Percentiles rank a stretch among this genome's conserved stretches.
Conservation (phyloP, 2,888 invertebrate species). For the Sinohyriopsis cumingii region DNA sequence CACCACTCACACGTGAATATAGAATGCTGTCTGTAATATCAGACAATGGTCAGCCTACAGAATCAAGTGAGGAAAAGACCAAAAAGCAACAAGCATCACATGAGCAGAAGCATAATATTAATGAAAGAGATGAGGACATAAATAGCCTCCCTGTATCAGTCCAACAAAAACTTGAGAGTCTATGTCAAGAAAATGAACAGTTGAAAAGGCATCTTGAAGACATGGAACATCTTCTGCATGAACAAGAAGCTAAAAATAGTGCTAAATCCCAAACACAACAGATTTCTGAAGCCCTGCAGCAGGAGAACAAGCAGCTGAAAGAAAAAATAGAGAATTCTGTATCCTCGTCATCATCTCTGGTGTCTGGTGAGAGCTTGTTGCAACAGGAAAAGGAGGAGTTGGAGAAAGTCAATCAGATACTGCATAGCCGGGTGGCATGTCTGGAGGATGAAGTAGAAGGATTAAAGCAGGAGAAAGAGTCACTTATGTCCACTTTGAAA, state of each 20-base stretch:
- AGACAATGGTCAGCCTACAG: background rate
- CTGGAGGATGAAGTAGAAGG: constrained; percentile 53
- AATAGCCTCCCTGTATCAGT: constrained; percentile 1
- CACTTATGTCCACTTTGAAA: constrained; percentile 52
- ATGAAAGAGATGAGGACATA: constrained; percentile 1
- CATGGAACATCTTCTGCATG: constrained; percentile 25
- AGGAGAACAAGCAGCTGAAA: constrained; percentile 29
- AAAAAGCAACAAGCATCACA: background rate
- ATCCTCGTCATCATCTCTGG: constrained; percentile 7
- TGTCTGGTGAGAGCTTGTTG: constrained; percentile 15
- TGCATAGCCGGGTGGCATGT: constrained; percentile 41
- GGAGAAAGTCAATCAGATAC: constrained; percentile 44
- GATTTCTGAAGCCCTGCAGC: constrained; percentile 13
- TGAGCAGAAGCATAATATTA: background rate
- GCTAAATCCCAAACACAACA: constrained; percentile 9
- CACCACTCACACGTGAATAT: no score
- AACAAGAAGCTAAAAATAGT: constrained; percentile 23
- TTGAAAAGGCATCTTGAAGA: constrained; percentile 28
- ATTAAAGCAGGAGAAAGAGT: constrained; percentile 52
- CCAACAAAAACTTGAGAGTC: constrained; percentile 4
- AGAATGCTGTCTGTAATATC: constrained; percentile 1
- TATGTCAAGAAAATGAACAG: constrained; percentile 30
- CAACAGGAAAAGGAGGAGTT: constrained; percentile 19
- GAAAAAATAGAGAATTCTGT: constrained; percentile 30
- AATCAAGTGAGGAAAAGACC: background rate